A percentile compares a stretch with the other conserved stretches of the same genome.
Evolutionary conservation across 2,888 invertebrate species (phyloP).

Genomic region (Aelia acuminata): DNA sequence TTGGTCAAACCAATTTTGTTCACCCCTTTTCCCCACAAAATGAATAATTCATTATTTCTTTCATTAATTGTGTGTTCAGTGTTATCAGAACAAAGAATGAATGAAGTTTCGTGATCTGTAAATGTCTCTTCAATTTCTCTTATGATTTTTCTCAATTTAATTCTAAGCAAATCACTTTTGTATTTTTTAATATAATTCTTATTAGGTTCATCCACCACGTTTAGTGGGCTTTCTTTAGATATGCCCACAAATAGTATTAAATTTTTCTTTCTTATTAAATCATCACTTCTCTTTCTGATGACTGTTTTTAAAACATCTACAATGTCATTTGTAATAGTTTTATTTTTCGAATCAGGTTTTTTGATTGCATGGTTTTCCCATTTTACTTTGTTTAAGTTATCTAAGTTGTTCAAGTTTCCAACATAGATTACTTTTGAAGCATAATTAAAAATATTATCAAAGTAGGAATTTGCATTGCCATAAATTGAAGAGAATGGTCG

Average conservation of each 20-base stretch:
- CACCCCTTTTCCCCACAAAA: conserved; percentile 50
- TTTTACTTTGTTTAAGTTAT: background rate
- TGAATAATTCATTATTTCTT: conserved; percentile 50
- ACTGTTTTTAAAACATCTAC: background rate
- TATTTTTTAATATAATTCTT: background rate
- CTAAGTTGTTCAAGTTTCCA: background rate
- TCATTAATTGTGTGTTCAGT: background rate
- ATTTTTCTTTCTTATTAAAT: background rate
- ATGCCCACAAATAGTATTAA: conserved; percentile 48
- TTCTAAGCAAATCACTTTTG: conserved; percentile 18
- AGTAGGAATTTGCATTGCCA: background rate
- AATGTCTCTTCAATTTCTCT: conserved; percentile 2
- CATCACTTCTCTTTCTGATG: background rate
- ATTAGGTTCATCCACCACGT: background rate
- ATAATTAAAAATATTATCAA: conserved; percentile 55
- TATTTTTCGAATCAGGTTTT: background rate
- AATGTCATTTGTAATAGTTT: background rate
- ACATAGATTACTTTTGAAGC: conserved; percentile 45
- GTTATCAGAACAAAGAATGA: conserved; percentile 43
- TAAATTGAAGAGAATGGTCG: conserved; percentile 40
- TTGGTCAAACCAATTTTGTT: background rate
- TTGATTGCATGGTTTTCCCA: background rate
- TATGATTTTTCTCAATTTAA: background rate
- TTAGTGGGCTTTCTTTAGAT: background rate
- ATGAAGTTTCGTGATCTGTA: conserved; percentile 32